Percentiles rank a stretch among this genome's conserved stretches.
Evolutionary conservation across 2,888 invertebrate genomes (phyloP).

Genomic region (Drosophila paracracens): DNA sequence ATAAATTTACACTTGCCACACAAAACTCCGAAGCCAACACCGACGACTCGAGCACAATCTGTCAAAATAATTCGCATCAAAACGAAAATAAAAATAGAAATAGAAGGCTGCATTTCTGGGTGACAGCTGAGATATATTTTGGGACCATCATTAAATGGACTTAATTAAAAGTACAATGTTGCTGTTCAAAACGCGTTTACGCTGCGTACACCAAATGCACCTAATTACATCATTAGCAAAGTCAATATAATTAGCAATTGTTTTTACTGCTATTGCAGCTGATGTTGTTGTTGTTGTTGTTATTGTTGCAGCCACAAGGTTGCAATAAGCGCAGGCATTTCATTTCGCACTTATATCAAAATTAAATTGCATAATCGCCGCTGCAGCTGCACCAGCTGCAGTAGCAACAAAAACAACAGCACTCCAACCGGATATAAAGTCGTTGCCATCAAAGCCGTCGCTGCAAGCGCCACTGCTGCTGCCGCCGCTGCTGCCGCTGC

Average conservation of each 20-base stretch:
- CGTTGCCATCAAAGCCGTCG: constrained; percentile 59
- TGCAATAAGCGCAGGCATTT: constrained; percentile 58
- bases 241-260: constrained; percentile 80
- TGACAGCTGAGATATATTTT: constrained; percentile 45
- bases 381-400: constrained; percentile 44
- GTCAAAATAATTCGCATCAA: constrained; percentile 49
- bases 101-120: constrained; percentile 15
- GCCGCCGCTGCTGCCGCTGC: constrained; percentile 23
- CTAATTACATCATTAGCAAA: constrained; percentile 84
- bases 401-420: constrained; percentile 16
- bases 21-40: constrained; percentile 10
- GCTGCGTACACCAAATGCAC: constrained; percentile 63
- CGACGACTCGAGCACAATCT: constrained; percentile 39
- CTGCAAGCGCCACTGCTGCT: constrained; percentile 41
- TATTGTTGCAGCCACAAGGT: constrained; percentile 35
- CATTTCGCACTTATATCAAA: constrained; percentile 74
- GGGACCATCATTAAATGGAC: constrained; percentile 65
- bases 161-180: constrained; percentile 71
- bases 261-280: constrained; percentile 13
- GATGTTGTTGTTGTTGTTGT: constrained; percentile 10
- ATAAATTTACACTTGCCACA: constrained; percentile 79
- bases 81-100: constrained; percentile 8
- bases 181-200: constrained; percentile 49
- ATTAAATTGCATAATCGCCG: constrained; percentile 73
- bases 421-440: constrained; percentile 61